These are phyloP conservation scores for Enteromius unitaeniatus DNA, from an alignment of 2,797 vertebrate species.

Conservation along the genomic window DNA sequence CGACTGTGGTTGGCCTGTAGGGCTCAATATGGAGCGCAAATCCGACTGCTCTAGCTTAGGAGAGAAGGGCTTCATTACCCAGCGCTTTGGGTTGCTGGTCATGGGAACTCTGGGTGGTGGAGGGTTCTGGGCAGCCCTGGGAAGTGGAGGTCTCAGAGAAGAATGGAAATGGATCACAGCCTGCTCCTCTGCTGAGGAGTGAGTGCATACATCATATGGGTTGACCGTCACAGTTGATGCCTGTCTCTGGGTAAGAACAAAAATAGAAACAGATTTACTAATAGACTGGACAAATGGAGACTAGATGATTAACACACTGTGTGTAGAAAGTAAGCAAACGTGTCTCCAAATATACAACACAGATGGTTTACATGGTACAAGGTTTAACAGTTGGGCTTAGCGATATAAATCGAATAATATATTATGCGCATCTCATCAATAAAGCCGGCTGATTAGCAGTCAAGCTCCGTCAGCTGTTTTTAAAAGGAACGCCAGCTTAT, in stretches of 20 bases:
- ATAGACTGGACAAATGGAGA: neutral
- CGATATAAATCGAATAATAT: no score
- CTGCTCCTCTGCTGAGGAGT: conserved; percentile 31
- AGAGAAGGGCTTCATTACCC: conserved; percentile 76
- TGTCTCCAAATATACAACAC: neutral
- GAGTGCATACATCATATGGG: conserved; percentile 52
- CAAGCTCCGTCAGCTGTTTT: no score
- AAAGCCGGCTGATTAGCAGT: no score
- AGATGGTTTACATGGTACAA: neutral
- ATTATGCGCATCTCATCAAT: no score
- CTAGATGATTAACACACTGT: neutral
- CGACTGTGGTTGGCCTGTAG: neutral
- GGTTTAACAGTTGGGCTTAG: no score
- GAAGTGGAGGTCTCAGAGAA: neutral
- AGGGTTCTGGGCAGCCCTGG: conserved; percentile 21
- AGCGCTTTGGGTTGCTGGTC: conserved; percentile 71
- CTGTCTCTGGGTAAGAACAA: conserved; percentile 59
- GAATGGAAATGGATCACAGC: conserved; percentile 30
- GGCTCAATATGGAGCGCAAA: conserved; percentile 66
- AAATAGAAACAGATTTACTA: conserved; percentile 48
- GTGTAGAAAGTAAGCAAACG: neutral
- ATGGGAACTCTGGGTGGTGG: conserved; percentile 60
- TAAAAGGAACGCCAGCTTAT: no score
- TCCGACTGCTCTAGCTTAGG: conserved; percentile 74
- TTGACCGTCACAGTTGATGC: conserved; percentile 10